Conservation (phyloP, 2,797 vertebrate species). For the Iguana delicatissima region DNA sequence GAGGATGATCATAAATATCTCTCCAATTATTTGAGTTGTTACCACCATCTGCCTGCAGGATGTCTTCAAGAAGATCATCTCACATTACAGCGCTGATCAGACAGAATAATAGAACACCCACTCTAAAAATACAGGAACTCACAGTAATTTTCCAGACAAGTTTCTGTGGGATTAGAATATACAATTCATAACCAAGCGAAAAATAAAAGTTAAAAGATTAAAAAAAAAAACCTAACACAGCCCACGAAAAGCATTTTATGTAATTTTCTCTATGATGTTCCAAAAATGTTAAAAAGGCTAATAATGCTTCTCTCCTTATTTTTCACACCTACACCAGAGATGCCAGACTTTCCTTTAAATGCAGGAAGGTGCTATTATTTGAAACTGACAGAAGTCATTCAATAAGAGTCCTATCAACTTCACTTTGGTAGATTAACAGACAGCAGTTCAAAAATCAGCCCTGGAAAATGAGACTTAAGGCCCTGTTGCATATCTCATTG, state of each 20-base stretch:
- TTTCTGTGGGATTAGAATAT: constrained; percentile 7
- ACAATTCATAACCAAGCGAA: not conserved
- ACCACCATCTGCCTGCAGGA: constrained; percentile 12
- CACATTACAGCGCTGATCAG: not conserved
- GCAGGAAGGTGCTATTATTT: not conserved
- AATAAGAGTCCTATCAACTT: not conserved
- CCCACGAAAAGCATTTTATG: not conserved
- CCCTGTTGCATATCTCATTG: not conserved
- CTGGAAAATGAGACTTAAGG: too few species aligned
- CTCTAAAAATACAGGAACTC: not conserved
- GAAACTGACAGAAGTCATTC: not conserved
- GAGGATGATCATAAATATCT: constrained; percentile 3
- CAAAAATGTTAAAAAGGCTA: not conserved
- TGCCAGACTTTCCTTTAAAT: not conserved
- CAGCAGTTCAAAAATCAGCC: not conserved
- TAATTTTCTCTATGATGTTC: not conserved
- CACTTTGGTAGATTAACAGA: not conserved
- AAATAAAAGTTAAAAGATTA: not conserved
- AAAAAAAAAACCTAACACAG: not conserved
- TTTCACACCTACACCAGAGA: not conserved
- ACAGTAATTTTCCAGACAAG: constrained; percentile 14
- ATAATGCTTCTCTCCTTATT: not conserved
- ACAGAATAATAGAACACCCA: constrained; percentile 8
- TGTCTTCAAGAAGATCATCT: constrained; percentile 9
- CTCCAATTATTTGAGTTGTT: not conserved